Evolutionary conservation across 1,140 invertebrate genomes (phyloP).

Genomic region (Drosophila ironensis): DNA sequence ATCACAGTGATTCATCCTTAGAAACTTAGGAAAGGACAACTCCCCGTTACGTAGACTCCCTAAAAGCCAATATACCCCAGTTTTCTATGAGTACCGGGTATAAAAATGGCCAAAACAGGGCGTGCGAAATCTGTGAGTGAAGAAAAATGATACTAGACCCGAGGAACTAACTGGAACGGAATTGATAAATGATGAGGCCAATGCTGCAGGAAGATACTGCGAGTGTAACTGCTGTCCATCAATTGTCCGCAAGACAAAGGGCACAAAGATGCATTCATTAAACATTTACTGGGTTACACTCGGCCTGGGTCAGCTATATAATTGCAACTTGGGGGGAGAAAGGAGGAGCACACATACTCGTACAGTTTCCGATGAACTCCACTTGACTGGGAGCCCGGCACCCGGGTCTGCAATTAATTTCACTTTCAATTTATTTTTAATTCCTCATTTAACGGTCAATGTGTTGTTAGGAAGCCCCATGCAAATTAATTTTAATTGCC

Average conservation of each 20-base stretch:
- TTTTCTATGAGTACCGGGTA: constrained; percentile 16
- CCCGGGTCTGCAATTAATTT: constrained; percentile 80
- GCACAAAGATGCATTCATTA: constrained; percentile 52
- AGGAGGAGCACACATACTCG: neutral
- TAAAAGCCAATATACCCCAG: too few relatives aligned
- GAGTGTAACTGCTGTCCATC: constrained; percentile 24
- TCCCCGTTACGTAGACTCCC: too few relatives aligned
- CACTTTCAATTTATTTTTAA: constrained; percentile 80
- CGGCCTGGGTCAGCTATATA: too few relatives aligned
- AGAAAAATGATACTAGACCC: constrained; percentile 66
- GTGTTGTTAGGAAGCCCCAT: constrained; percentile 45
- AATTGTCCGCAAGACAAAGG: constrained; percentile 25
- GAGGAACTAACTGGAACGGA: constrained; percentile 42
- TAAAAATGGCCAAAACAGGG: constrained; percentile 39
- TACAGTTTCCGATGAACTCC: constrained; percentile 20
- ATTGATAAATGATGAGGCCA: constrained; percentile 69
- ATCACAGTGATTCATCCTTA: too few relatives aligned
- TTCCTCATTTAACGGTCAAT: constrained; percentile 63
- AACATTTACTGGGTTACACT: constrained; percentile 23
- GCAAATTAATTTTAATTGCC: constrained; percentile 79
- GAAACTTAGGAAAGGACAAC: too few relatives aligned
- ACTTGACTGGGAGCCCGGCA: constrained; percentile 39
- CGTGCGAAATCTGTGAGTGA: constrained; percentile 61
- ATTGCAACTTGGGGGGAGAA: constrained; percentile 39
- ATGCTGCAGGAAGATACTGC: constrained; percentile 26